Percentiles rank a stretch among this genome's conserved stretches.
Evolutionary conservation across 2,113 vertebrate genomes (phyloP).

Genomic region (Hirundichthys speculiger): DNA sequence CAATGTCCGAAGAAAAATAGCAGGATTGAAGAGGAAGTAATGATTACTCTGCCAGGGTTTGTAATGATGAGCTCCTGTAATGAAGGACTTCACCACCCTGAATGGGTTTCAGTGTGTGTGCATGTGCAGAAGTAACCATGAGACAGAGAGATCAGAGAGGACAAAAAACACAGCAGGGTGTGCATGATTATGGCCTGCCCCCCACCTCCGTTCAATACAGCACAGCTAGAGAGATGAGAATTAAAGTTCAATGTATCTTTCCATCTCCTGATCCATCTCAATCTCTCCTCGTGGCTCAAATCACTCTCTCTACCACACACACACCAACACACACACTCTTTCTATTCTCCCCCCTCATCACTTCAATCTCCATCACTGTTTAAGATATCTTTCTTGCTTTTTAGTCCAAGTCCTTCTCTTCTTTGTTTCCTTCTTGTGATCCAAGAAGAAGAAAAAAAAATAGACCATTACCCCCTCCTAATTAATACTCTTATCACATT

Average conservation of each 20-base stretch:
- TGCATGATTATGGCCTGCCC: conserved; percentile 54
- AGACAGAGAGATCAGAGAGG: conserved; percentile 50
- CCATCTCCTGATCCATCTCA: conserved; percentile 45
- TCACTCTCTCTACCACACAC: background rate
- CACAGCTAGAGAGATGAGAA: conserved; percentile 51
- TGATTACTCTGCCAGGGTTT: conserved; percentile 40
- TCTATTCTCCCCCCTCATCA: conserved; percentile 28
- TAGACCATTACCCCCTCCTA: conserved; percentile 3
- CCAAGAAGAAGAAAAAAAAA: no score
- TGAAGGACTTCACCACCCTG: conserved; percentile 10
- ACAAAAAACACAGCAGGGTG: conserved; percentile 51
- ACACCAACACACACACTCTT: conserved; percentile 14
- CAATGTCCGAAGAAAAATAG: conserved; percentile 20
- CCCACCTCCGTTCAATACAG: conserved; percentile 54
- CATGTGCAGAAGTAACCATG: conserved; percentile 1
- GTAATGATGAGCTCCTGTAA: conserved; percentile 52
- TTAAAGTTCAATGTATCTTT: conserved; percentile 53
- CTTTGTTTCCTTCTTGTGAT: conserved; percentile 37
- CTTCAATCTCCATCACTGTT: conserved; percentile 38
- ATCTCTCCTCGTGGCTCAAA: conserved; percentile 38
- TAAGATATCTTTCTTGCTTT: conserved; percentile 15
- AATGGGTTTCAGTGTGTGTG: conserved; percentile 8
- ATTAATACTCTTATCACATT: conserved; percentile 75
- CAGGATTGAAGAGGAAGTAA: conserved; percentile 38
- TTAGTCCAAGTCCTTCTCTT: conserved; percentile 3